Percentiles rank a stretch among this genome's conserved stretches.
phyloP scores from a whole-genome alignment of 2,888 invertebrate genomes.

The Campopleginae sp. region DNA sequence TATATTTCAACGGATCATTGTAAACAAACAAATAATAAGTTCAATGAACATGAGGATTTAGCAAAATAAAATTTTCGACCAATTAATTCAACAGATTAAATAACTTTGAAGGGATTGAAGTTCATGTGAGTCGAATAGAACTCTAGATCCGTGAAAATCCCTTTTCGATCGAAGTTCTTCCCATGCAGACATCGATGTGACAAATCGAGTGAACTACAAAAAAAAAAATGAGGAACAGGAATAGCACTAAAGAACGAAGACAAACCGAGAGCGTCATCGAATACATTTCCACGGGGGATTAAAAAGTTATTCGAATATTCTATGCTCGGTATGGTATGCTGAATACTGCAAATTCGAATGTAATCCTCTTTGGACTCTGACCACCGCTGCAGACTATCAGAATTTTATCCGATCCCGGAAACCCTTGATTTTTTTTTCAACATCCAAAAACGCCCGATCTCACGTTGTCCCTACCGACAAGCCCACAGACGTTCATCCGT shows the following conservation, averaged over 20 bases:
- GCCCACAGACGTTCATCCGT: neutral
- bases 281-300: slow-evolving; percentile 73
- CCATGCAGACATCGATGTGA: neutral
- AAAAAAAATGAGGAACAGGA: neutral
- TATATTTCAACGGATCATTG: neutral
- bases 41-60: neutral
- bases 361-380: slow-evolving; percentile 73
- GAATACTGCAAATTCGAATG: slow-evolving; percentile 75
- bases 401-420: slow-evolving; percentile 31
- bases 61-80: neutral
- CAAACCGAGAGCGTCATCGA: slow-evolving; percentile 67
- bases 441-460: neutral
- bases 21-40: neutral
- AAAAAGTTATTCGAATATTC: slow-evolving; percentile 79
- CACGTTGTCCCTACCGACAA: neutral
- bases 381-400: slow-evolving; percentile 40
- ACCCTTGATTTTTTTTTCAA: slow-evolving; percentile 18
- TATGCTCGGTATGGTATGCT: slow-evolving; percentile 73
- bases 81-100: neutral
- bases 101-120: neutral
- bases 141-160: neutral
- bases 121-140: neutral
- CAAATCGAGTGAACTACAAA: slow-evolving; percentile 1
- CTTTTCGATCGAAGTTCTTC: neutral
- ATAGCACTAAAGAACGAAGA: slow-evolving; percentile 53